Evolutionary conservation across 2,888 invertebrate species (phyloP), one percentile per base, ranked within the genome.

Genomic region (Dryococelus australis): DNA sequence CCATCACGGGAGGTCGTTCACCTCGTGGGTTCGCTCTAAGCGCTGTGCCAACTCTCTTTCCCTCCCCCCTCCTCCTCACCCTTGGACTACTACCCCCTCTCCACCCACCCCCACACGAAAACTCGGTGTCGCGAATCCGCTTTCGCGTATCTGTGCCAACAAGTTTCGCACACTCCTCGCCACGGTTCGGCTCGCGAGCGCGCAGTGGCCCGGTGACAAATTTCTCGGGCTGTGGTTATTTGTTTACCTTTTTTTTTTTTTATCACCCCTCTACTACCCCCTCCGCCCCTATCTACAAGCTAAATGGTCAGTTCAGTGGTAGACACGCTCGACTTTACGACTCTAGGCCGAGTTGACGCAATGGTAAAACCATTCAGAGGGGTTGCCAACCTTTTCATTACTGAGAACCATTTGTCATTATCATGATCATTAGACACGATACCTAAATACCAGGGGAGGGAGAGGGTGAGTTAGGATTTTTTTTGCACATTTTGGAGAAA

Each of bases 141-240:
- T 65, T 65, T 65, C 65, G 65, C 65, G 65, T 65, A 65, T 65
- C 65, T 65, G 65, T 65, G 65, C 65, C 65, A 65, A 65, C 65
- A 65, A 8, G 65, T 65, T 65, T 65, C 65, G 65, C 65, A 65
- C 65, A n/a, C 65, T 10, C 24, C 65, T 3, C 16, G 65, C 24
- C 65, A n/a, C 65, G n/a, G 65, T 20, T 24, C 65, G 65, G 20
- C 65, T n/a, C 13, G 13, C 65, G 24, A 24, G 24, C 65, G 65
- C 65, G 65, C 65, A 16, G 65, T 65, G 24, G 47, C 24, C 65
- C 24, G 20, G n/a, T 20, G 65, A 65, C 24, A n/a, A 35, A 65
- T 20, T 65, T 65, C 65, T 24, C 65, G 20, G 20, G 24, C 65
- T 65, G 47, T 6, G 47, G 47, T 47, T 47, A 47, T 47, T 47